Base-by-base conservation (phyloP, 2,797 vertebrate genomes). In the Chanos chanos region DNA sequence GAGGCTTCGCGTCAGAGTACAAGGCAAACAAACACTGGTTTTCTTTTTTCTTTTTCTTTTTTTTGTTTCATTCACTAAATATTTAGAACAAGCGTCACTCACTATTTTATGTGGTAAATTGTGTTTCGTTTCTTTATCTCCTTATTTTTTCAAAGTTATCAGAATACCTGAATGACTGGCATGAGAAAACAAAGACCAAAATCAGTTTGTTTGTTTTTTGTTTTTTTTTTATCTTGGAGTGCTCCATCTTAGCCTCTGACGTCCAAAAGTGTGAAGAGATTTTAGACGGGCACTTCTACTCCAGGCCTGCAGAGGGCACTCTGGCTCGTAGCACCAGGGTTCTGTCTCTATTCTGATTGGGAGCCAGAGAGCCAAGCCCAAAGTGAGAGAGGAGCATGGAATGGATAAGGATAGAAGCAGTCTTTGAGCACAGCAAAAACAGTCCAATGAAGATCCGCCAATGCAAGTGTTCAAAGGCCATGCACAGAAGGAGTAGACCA, bases 1-100 rank as follows among this genome's bases (percentile, higher is more conserved):
- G 54, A 47, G 82, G 82, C 75, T 78, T 77, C 45, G 78, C 66
- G 71, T 82, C 84, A 85, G 77, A 84, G 78, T 82, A 88, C 86
- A 89, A 89, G 84, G 84, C 86, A 87, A 89, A 90, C 88, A 83
- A 87, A 89, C 82, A 89, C 83, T 81, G 77, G 71, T 75, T 85
- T 70, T 74, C 68, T 62, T 82, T 81, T 83, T 76, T 71, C 75
- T 9, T 66, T 33, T 31, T 84, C 77, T 70, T 70, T 78, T 75
- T 81, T 79, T 79, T 58, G 60, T 85, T 85, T 82, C 85, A 89
- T 87, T 87, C 85, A 85, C 86, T 88, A 88, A 85, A 88, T 87
- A 87, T 85, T 87, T 83, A 87, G 89, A 89, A 90, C 85, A 86
- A 87, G 82, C 75, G 65, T 87, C 85, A 87, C 86, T 81, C 74